A percentile compares a stretch with the other conserved stretches of the same genome.
These are phyloP conservation scores for Chymomyza fuscimana DNA, from an alignment of 2,888 invertebrate species.

Conservation along the genomic window DNA sequence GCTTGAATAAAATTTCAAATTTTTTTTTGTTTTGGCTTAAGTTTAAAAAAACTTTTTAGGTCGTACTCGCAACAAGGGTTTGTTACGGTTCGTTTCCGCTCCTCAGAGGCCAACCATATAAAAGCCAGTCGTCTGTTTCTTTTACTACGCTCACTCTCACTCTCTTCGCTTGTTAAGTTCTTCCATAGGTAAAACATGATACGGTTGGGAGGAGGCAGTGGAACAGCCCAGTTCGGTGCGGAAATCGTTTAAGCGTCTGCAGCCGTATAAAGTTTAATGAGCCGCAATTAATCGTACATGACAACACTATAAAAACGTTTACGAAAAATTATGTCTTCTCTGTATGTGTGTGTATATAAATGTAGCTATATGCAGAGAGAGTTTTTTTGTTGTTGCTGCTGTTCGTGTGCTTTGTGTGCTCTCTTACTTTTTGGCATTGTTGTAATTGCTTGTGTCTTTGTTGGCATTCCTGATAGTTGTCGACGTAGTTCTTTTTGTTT, in stretches of 20 bases:
- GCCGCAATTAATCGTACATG: slow-evolving; percentile 80
- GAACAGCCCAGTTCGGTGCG: slow-evolving; percentile 21
- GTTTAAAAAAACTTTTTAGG: slow-evolving; percentile 29
- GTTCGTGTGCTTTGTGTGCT: slow-evolving; percentile 19
- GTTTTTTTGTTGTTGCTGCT: slow-evolving; percentile 3
- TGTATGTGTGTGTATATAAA: not conserved
- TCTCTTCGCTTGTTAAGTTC: not conserved
- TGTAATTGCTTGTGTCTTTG: slow-evolving; percentile 56
- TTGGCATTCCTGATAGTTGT: slow-evolving; percentile 27
- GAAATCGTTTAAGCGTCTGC: slow-evolving; percentile 58
- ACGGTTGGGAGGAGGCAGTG: not conserved
- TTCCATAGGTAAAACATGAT: slow-evolving; percentile 17
- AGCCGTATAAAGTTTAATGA: slow-evolving; percentile 79
- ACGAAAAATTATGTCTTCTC: slow-evolving; percentile 62
- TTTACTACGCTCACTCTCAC: not conserved
- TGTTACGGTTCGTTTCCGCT: slow-evolving; percentile 35
- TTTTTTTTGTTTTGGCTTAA: slow-evolving; percentile 13
- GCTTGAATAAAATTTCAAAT: not conserved
- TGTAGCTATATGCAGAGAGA: not conserved
- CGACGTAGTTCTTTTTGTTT: slow-evolving; percentile 12
- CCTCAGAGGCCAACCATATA: not conserved
- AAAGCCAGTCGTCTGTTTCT: slow-evolving; percentile 3
- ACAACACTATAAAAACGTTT: slow-evolving; percentile 76
- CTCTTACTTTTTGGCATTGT: slow-evolving; percentile 20
- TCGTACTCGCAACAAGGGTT: slow-evolving; percentile 22